phyloP scores from a whole-genome alignment of 2,113 vertebrate genomes.

The Hypomesus transpacificus region DNA sequence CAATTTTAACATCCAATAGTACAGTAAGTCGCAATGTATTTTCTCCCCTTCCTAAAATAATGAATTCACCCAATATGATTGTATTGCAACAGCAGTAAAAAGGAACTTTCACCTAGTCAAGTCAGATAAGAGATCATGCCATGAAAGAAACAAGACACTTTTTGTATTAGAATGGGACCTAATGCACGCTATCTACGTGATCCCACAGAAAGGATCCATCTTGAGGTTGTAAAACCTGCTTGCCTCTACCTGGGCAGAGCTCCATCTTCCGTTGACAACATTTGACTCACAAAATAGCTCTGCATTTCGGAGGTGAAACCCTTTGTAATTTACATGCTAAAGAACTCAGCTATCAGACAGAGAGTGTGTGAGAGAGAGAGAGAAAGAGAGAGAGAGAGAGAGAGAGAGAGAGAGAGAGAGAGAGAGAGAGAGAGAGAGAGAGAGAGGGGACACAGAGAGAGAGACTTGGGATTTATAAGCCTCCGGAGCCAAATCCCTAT shows the following conservation, averaged over 20 bases:
- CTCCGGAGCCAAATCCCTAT: slow-evolving; percentile 32
- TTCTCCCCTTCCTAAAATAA: too few relatives aligned
- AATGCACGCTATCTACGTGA: slow-evolving; percentile 26
- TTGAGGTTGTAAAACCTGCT: slow-evolving; percentile 33
- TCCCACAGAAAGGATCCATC: slow-evolving; percentile 15
- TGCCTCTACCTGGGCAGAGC: slow-evolving; percentile 19
- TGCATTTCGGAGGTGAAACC: slow-evolving; percentile 17
- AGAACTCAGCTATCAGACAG: slow-evolving; percentile 24
- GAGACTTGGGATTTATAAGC: slow-evolving; percentile 8
- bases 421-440: too few relatives aligned
- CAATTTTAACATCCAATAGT: too few relatives aligned
- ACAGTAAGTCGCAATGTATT: too few relatives aligned
- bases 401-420: slow-evolving; percentile 5
- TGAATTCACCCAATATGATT: too few relatives aligned
- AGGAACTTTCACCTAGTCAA: too few relatives aligned
- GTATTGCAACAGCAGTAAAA: too few relatives aligned
- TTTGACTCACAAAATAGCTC: slow-evolving; percentile 48
- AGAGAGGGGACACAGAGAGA: too few relatives aligned
- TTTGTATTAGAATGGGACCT: too few relatives aligned
- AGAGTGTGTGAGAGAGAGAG: neutral
- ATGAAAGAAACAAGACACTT: too few relatives aligned
- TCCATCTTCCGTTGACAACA: slow-evolving; percentile 30
- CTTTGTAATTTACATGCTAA: slow-evolving; percentile 43
- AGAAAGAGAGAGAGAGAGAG: neutral
- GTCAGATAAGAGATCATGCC: too few relatives aligned